Base-by-base conservation (phyloP, 2,888 invertebrate species). In the Ophonus ardosiacus region DNA sequence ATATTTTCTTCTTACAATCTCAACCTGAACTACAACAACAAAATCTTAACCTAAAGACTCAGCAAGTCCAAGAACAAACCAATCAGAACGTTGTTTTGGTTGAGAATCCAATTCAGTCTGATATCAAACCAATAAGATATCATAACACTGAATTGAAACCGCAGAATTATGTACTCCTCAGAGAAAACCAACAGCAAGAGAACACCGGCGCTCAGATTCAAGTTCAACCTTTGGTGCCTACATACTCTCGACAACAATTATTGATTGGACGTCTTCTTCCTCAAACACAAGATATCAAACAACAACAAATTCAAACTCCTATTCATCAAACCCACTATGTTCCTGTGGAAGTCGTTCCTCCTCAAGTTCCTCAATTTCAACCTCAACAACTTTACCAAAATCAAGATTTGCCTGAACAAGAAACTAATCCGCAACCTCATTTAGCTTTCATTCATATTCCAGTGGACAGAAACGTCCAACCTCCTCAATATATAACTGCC, bases 301-400 rank as follows among this genome's bases (percentile, higher is more conserved):
- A 84, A 63, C 83, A 83, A 63, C 83, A 83, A 74, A 21, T 83
- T 38, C 84, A 84, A 76, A 63, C 59, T 40, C 84, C 84, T 13
- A 84, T 79, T 56, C 80, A 85, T 18, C 85, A 85, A 57, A 85
- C 85, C n/a, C 85, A 85, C 40, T 85, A 85, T 71, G 80, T 85
- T 65, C 85, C 85, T 38, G 80, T 85, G 13, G 85, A 80, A 80
- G 85, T 85, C 17, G 85, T 85, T 57, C 85, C 85, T 40, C 85
- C 85, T 57, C 85, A 85, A 84, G 65, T 57, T 13, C 78, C 78
- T 7, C 31, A 76, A 21, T 38, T 59, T 18, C 78, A 84, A 38
- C 21, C 79, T 38, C 51, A 56, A 56, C 80, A 65, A 8, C 3
- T 51, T 51, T 56, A 80, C 80, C 61, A 84, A n/a, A 78, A 78